Evolutionary conservation across 2,797 vertebrate species (phyloP).

Genomic region (Florisuga fusca): DNA sequence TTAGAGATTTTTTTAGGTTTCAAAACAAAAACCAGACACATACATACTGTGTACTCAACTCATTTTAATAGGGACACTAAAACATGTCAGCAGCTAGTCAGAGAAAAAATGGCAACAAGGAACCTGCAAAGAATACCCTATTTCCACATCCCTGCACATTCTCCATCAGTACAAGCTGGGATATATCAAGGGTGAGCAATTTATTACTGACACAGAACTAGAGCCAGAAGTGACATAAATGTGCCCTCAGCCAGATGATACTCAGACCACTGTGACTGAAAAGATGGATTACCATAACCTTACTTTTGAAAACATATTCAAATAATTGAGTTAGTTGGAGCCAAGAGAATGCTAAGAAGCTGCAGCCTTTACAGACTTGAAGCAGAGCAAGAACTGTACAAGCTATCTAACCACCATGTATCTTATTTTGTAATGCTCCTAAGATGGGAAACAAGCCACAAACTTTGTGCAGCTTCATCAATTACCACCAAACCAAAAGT

Average conservation of each 20-base stretch:
- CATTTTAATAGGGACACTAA: slow-evolving; percentile 24
- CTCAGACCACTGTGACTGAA: neutral
- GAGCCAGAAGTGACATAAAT: neutral
- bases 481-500: neutral
- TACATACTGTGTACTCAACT: neutral
- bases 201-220: neutral
- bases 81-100: neutral
- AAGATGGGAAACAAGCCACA: slow-evolving; percentile 29
- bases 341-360: neutral
- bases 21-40: neutral
- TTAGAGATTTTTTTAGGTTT: slow-evolving; percentile 69
- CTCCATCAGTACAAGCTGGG: neutral
- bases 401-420: neutral
- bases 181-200: neutral
- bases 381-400: neutral
- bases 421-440: slow-evolving; percentile 7
- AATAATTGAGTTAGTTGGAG: neutral
- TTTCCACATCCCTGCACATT: neutral
- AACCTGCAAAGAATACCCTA: neutral
- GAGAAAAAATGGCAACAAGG: neutral
- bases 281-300: neutral
- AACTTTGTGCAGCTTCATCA: neutral
- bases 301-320: slow-evolving; percentile 4
- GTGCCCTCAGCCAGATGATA: neutral
- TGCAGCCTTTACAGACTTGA: neutral